Base-by-base conservation (phyloP, 1,140 invertebrate species). In the Tigriopus japonicus region DNA sequence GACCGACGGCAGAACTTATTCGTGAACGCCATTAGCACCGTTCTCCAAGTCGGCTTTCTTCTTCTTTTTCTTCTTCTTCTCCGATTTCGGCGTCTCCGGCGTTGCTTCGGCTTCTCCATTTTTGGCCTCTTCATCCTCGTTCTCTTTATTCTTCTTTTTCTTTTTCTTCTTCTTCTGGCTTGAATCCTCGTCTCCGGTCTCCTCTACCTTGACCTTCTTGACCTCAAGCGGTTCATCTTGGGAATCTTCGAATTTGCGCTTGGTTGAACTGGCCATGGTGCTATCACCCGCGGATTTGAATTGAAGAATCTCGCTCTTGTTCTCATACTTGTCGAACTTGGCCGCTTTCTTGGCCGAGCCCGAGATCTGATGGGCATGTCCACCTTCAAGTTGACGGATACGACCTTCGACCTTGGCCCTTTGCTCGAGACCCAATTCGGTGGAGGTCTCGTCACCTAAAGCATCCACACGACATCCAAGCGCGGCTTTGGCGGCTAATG, bases 401-500 rank as follows among this genome's bases (percentile, higher is more conserved):
- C 84, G 76, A 0, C 77, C 73, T 72, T 95, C 90, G 42, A 98
- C 71, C 68, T 88, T 92, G 0, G 83, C 86, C 70, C 84, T 84
- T 68, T 93, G 87, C 68, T 90, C 84, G 1, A 82, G 78, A 6
- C 92, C 91, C 1, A 96, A 69, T 58, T 88, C 85, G 66, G 82
- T 80, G 1, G 72, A 78, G 1, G 63, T 63, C 42, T 43, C 24
- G 70, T 98, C 95, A 7, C 89, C 90, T 14, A 99, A 79, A 1
- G 94, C 95, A 75, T 99, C 96, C 0, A 97, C 84, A 66, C 96
- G 80, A 1, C 86, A 88, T 0, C 91, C 89, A 9, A 99, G 71
- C 0, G 94, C 77, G 1, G 91, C 84, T 72, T 99, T 99, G 0
- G 93, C 90, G 15, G 95, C 94, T 63, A 99, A 74, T 81, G 96